Evolutionary conservation across 2,888 invertebrate species (phyloP), one percentile per base, ranked within the genome.

Genomic region (Drosophila testacea): DNA sequence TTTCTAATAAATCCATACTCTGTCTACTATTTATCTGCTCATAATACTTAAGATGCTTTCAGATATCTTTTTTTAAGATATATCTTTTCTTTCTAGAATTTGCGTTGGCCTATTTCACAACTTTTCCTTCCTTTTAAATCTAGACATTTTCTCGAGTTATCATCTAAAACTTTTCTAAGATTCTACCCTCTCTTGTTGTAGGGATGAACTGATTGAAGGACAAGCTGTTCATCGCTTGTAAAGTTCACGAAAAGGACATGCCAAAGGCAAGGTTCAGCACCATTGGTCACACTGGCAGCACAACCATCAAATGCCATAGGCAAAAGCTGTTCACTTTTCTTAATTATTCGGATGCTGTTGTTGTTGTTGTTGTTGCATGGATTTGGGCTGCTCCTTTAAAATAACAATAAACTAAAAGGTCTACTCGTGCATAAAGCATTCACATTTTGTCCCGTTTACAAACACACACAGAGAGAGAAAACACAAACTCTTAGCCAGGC

Each of bases 401-500:
- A 83, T 73, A 88, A 88, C 86, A 83, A 83, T 83, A 88, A 88
- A 88, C 83, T 88, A 79, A 83, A 83, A 85, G 80, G 86, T 88
- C 74, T 86, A 85, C 68, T 83, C 88, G 88, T 83, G 83, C 83
- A 83, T 85, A 88, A 83, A 85, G 86, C 86, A 88, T 77, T 88
- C 73, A 69, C 77, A 73, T 74, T 73, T 48, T 65, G 50, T 74
- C 62, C 65, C 63, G 57, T 52, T 66, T 46, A 59, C 61, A 51
- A 39, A 22, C 22, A 2, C 2, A 22, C 22, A 22, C 22, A 22
- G 22, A 22, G 1, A 22, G 22, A 22, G 22, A 22, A 22, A 9
- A n/a, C n/a, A 22, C 39, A 41, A 51, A 27, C 47, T 11, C 41
- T 30, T 30, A 22, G 30, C 22, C 50, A 30, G 47, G 28, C 41